phyloP scores from a whole-genome alignment of 2,888 invertebrate species.

The Tenthredo amoena region DNA sequence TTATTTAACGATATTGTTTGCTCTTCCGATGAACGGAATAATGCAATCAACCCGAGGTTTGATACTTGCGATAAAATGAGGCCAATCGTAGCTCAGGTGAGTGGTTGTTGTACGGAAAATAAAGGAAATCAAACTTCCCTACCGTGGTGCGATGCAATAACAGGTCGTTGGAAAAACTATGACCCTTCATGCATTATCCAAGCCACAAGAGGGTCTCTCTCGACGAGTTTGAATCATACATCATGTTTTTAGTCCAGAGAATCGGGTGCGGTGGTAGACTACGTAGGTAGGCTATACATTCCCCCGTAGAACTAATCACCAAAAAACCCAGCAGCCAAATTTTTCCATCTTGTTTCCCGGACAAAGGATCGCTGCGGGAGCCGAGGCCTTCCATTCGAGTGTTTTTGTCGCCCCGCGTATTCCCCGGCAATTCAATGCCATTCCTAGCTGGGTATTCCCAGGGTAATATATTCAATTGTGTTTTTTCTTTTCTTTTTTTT shows the following conservation, averaged over 20 bases:
- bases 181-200: constrained; percentile 44
- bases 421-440: constrained; percentile 32
- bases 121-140: not conserved
- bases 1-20: not conserved
- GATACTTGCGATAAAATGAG: not conserved
- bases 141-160: not conserved
- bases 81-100: not conserved
- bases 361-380: constrained; percentile 25
- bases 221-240: constrained; percentile 40
- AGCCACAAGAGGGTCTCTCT: constrained; percentile 18
- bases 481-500: not conserved
- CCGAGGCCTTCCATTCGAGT: constrained; percentile 23
- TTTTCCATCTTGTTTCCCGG: constrained; percentile 45
- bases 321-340: constrained; percentile 38
- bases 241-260: constrained; percentile 34
- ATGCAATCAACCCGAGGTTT: not conserved
- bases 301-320: constrained; percentile 35
- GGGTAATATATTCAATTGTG: constrained; percentile 38
- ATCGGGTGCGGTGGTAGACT: not conserved
- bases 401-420: constrained; percentile 40
- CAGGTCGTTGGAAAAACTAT: constrained; percentile 19
- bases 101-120: not conserved
- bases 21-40: not conserved
- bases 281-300: not conserved
- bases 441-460: constrained; percentile 20